Percentiles rank a stretch among this genome's conserved stretches.
These are phyloP conservation scores for Physeter macrocephalus DNA, from an alignment of 2,113 vertebrate genomes.

Conservation along the genomic window DNA sequence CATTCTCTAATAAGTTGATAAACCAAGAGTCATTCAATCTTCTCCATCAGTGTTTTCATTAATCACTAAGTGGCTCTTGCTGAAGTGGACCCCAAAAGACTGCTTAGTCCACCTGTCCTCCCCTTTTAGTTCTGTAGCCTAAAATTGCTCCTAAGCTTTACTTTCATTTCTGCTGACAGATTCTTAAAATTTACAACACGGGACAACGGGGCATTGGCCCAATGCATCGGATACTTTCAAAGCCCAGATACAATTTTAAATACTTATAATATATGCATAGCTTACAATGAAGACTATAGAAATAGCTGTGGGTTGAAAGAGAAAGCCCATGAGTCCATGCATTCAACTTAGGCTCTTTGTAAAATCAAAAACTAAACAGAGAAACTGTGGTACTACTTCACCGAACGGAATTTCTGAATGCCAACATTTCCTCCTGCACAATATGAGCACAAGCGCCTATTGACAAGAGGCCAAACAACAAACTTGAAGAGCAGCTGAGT, in stretches of 20 bases:
- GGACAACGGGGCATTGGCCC: neutral
- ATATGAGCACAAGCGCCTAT: constrained; percentile 30
- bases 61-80: neutral
- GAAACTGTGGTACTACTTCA: neutral
- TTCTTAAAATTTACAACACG: neutral
- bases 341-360: constrained; percentile 49
- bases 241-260: neutral
- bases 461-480: constrained; percentile 27
- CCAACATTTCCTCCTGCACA: constrained; percentile 18
- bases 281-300: constrained; percentile 32
- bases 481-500: constrained; percentile 10
- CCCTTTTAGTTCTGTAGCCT: neutral
- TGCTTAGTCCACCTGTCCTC: neutral
- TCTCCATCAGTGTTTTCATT: neutral
- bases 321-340: neutral
- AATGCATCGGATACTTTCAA: neutral
- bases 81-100: neutral
- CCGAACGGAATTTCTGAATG: constrained; percentile 6
- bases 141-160: neutral
- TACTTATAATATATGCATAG: neutral
- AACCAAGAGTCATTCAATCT: neutral
- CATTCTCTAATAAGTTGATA: neutral
- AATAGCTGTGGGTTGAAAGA: constrained; percentile 11
- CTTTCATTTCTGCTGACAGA: neutral
- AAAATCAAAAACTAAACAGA: constrained; percentile 41